A percentile compares a stretch with the other conserved stretches of the same genome.
These are phyloP conservation scores for Geotrypetes seraphini DNA, from an alignment of 2,797 vertebrate genomes.

Conservation along the genomic window DNA sequence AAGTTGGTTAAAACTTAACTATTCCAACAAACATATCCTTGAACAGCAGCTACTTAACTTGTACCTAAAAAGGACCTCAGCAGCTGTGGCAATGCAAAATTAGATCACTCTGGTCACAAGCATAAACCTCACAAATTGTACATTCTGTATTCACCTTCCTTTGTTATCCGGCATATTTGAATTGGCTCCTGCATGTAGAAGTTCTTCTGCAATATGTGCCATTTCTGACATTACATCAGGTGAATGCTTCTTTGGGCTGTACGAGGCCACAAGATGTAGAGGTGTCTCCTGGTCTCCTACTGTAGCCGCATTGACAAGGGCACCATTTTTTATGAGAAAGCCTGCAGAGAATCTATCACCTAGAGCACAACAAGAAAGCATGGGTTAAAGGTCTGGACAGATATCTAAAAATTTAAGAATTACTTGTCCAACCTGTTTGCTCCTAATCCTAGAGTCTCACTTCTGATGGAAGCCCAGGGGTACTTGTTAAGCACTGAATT, in stretches of 20 bases:
- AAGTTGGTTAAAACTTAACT: no score
- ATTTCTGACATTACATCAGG: conserved; percentile 78
- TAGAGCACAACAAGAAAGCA: conserved; percentile 6
- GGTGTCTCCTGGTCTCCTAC: conserved; percentile 87
- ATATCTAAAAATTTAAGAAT: no score
- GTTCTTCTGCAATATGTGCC: conserved; percentile 80
- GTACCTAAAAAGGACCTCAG: no score
- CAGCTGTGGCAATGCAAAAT: no score
- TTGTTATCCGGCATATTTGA: conserved; percentile 93
- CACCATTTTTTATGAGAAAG: conserved; percentile 88
- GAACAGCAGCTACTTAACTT: no score
- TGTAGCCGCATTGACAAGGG: conserved; percentile 84
- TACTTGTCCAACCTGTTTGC: no score
- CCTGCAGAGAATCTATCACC: conserved; percentile 91
- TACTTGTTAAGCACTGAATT: background rate
- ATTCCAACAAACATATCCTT: no score
- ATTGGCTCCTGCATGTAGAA: conserved; percentile 86
- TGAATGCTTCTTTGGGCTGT: conserved; percentile 80
- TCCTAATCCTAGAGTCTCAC: no score
- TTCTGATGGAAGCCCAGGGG: background rate
- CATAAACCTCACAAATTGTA: no score
- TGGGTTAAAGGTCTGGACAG: no score
- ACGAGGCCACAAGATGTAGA: conserved; percentile 85
- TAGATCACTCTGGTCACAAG: no score
- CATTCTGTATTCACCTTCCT: conserved; percentile 82